Conservation (phyloP, 2,888 invertebrate species). For the Dasypogon diadema region DNA sequence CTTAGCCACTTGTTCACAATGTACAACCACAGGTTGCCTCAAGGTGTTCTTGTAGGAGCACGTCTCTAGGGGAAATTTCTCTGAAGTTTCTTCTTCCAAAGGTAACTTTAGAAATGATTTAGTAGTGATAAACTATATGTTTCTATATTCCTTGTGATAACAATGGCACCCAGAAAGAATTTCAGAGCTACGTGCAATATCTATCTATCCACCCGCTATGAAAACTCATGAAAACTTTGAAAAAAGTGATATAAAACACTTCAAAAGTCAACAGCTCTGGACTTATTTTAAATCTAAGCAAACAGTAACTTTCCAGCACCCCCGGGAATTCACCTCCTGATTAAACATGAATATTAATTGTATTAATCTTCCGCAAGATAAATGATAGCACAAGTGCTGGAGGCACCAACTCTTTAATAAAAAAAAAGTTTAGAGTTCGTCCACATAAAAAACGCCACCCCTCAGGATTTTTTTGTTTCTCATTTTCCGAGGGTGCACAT, state of each 20-base stretch:
- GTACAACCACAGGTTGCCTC: too few species aligned
- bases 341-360: conserved; percentile 56
- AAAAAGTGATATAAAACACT: background rate
- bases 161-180: too few species aligned
- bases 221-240: background rate
- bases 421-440: conserved; percentile 21
- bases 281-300: background rate
- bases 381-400: conserved; percentile 49
- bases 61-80: too few species aligned
- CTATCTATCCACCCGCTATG: background rate
- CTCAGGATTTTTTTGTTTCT: conserved; percentile 29
- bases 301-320: background rate
- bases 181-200: background rate
- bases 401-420: conserved; percentile 50
- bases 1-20: too few species aligned
- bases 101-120: too few species aligned
- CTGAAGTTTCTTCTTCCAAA: too few species aligned
- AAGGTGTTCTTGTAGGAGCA: too few species aligned
- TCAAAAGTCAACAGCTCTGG: background rate
- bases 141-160: too few species aligned
- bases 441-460: conserved; percentile 33
- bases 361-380: conserved; percentile 55
- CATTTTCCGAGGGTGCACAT: conserved; percentile 38
- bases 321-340: conserved; percentile 51
- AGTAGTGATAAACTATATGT: too few species aligned